phyloP scores from a whole-genome alignment of 2,888 invertebrate genomes.

The Augochlorella aurata region DNA sequence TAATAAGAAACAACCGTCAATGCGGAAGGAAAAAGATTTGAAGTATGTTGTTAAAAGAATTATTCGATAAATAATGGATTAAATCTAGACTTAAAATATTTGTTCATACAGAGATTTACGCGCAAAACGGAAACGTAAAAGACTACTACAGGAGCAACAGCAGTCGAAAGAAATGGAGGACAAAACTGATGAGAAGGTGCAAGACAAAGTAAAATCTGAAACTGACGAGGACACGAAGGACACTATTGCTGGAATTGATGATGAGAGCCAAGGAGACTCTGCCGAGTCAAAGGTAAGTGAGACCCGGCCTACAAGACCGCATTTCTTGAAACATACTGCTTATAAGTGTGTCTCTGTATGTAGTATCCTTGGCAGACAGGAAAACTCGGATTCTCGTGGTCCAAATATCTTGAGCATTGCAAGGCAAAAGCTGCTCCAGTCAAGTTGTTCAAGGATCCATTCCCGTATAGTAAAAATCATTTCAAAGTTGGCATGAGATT shows the following conservation, averaged over 20 bases:
- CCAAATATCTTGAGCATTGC: slow-evolving; percentile 88
- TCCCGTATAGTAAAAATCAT: slow-evolving; percentile 89
- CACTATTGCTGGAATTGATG: slow-evolving; percentile 71
- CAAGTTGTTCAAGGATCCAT: slow-evolving; percentile 90
- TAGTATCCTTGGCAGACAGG: slow-evolving; percentile 88
- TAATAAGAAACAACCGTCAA: slow-evolving; percentile 71
- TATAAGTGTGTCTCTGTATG: slow-evolving; percentile 52
- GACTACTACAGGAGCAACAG: slow-evolving; percentile 76
- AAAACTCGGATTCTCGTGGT: slow-evolving; percentile 90
- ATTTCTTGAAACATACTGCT: slow-evolving; percentile 31
- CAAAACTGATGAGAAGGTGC: slow-evolving; percentile 72
- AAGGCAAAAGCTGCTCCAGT: slow-evolving; percentile 89
- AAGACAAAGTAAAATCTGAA: slow-evolving; percentile 74
- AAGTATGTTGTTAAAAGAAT: slow-evolving; percentile 60
- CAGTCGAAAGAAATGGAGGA: slow-evolving; percentile 71
- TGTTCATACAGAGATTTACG: slow-evolving; percentile 73
- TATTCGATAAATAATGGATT: not conserved
- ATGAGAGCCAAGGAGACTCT: slow-evolving; percentile 71
- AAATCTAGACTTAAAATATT: slow-evolving; percentile 8
- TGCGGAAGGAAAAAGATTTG: slow-evolving; percentile 77
- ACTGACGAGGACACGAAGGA: slow-evolving; percentile 79
- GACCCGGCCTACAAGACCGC: slow-evolving; percentile 1
- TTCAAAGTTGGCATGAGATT: slow-evolving; percentile 94
- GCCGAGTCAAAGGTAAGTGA: slow-evolving; percentile 75
- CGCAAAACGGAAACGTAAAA: slow-evolving; percentile 78